A percentile compares a stretch with the other conserved stretches of the same genome.
phyloP scores from a whole-genome alignment of 2,113 vertebrate species.

The Hydrochoerus hydrochaeris region DNA sequence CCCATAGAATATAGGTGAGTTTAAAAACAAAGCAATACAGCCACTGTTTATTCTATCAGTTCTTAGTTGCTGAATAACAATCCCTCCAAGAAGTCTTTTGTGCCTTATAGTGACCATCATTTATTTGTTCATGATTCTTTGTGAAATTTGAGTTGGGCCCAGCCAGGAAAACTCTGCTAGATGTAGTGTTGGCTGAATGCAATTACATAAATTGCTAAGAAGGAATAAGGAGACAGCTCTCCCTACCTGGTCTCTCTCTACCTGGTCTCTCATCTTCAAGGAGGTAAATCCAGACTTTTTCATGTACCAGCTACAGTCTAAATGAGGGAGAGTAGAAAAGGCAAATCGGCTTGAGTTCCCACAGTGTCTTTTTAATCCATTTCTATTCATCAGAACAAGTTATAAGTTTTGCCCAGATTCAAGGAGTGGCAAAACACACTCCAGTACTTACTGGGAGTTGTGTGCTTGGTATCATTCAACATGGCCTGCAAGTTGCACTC shows the following conservation, averaged over 20 bases:
- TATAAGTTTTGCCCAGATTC: neutral
- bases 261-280: neutral
- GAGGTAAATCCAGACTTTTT: neutral
- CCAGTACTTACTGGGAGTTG: neutral
- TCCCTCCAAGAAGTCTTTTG: neutral
- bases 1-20: neutral
- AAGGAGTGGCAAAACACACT: neutral
- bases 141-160: neutral
- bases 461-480: neutral
- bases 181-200: neutral
- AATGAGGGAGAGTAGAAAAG: neutral
- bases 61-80: neutral
- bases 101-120: neutral
- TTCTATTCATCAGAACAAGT: neutral
- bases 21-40: conserved; percentile 16
- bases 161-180: neutral
- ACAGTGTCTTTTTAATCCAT: neutral
- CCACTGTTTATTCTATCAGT: neutral
- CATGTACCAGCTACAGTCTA: neutral
- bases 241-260: neutral
- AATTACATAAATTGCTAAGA: neutral
- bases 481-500: neutral
- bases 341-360: neutral
- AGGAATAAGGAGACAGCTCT: too few species aligned
- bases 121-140: neutral